Evolutionary conservation across 2,113 vertebrate species (phyloP).

Genomic region (Melospiza melodia): DNA sequence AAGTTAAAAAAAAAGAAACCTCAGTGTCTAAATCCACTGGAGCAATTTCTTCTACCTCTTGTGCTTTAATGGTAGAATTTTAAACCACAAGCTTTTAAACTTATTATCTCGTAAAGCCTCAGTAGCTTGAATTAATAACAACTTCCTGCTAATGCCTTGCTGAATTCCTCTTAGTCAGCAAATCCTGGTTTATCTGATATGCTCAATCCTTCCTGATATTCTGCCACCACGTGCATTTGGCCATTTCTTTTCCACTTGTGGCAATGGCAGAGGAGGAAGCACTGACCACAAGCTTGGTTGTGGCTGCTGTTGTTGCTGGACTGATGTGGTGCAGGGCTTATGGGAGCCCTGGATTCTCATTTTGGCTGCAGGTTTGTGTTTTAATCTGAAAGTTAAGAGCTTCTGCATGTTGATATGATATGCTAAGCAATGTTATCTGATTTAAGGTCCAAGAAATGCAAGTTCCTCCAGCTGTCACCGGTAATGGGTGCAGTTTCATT

Average conservation of each 20-base stretch:
- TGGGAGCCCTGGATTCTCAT: background rate
- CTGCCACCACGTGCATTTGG: background rate
- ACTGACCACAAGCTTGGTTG: background rate
- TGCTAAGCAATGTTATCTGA: background rate
- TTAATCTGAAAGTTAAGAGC: background rate
- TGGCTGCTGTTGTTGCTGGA: background rate
- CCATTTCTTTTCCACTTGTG: background rate
- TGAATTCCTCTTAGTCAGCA: constrained; percentile 21
- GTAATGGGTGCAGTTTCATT: fast-evolving
- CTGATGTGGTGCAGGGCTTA: background rate
- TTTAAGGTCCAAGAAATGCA: background rate
- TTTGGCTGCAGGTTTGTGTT: background rate
- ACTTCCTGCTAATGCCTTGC: background rate
- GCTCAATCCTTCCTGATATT: background rate
- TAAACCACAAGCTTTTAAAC: constrained; percentile 27
- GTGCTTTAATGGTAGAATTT: background rate
- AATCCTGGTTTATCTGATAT: background rate
- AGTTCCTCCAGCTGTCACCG: background rate
- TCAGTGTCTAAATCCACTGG: background rate
- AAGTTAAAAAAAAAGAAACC: background rate
- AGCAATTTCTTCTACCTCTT: background rate
- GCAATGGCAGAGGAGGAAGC: background rate
- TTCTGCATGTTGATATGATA: background rate
- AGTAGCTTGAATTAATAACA: constrained; percentile 13
- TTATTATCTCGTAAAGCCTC: constrained; percentile 40